Conservation (phyloP, 2,113 vertebrate species). For the Cynocephalus volans region DNA sequence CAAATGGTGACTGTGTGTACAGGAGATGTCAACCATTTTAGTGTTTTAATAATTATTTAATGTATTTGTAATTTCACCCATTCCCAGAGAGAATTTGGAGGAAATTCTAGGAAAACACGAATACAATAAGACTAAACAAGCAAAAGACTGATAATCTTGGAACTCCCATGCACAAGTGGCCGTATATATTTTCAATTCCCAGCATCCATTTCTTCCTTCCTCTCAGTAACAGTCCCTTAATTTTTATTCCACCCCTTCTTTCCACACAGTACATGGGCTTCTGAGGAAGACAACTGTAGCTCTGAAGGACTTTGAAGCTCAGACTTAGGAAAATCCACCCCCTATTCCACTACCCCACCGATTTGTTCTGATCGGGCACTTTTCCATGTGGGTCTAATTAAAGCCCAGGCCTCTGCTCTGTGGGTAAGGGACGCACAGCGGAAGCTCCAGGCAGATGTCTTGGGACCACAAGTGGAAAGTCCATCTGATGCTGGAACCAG, state of each 20-base stretch:
- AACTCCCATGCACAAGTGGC: background rate
- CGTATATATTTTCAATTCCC: background rate
- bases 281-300: background rate
- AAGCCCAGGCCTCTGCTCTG: background rate
- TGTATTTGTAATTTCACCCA: background rate
- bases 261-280: background rate
- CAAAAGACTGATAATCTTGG: background rate
- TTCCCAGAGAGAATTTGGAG: background rate
- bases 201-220: background rate
- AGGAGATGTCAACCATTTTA: background rate
- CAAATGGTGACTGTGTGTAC: background rate
- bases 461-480: no score
- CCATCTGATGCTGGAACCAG: background rate
- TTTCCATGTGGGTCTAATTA: background rate
- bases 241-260: background rate
- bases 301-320: background rate
- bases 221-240: background rate
- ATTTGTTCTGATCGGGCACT: background rate
- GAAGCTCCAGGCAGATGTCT: background rate
- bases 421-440: background rate
- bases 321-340: background rate
- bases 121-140: background rate
- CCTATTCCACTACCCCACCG: background rate
- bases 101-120: background rate
- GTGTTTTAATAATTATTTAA: background rate